phyloP scores from a whole-genome alignment of 1,140 invertebrate species.

The Heliconius melpomene region DNA sequence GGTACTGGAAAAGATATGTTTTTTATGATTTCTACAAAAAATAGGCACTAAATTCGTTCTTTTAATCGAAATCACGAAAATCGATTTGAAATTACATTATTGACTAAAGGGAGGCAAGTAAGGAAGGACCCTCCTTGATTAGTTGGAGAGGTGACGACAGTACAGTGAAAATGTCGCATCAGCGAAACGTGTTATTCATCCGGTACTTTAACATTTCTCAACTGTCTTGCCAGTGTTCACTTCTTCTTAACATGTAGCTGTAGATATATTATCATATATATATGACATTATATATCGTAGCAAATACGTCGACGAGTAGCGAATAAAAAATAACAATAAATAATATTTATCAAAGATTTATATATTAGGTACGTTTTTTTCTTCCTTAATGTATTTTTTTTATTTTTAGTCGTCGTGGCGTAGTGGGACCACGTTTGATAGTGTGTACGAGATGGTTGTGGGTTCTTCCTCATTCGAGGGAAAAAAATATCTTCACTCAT shows the following conservation, averaged over 20 bases:
- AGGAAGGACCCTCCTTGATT: conserved; percentile 30
- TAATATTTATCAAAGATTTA: too few relatives aligned
- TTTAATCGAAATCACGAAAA: neutral
- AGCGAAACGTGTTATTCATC: conserved; percentile 28
- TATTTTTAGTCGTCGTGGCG: too few relatives aligned
- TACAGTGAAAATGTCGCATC: conserved; percentile 22
- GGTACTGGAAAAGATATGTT: neutral
- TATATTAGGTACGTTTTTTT: too few relatives aligned
- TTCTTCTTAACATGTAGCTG: neutral
- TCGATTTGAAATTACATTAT: conserved; percentile 8
- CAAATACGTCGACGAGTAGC: too few relatives aligned
- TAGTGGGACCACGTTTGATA: too few relatives aligned
- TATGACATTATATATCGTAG: too few relatives aligned
- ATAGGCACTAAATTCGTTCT: neutral
- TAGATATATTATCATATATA: conserved; percentile 36
- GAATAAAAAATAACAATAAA: too few relatives aligned
- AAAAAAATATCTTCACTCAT: neutral
- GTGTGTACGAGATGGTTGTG: too few relatives aligned
- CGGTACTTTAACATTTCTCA: neutral
- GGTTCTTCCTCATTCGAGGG: neutral
- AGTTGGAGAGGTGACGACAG: conserved; percentile 26
- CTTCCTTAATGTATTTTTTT: too few relatives aligned
- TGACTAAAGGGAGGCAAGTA: conserved; percentile 30
- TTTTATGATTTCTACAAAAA: neutral
- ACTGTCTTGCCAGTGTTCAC: conserved; percentile 8